Conservation (phyloP, 92 coral and sea anemone genomes). For the Paragorgia papillata region DNA sequence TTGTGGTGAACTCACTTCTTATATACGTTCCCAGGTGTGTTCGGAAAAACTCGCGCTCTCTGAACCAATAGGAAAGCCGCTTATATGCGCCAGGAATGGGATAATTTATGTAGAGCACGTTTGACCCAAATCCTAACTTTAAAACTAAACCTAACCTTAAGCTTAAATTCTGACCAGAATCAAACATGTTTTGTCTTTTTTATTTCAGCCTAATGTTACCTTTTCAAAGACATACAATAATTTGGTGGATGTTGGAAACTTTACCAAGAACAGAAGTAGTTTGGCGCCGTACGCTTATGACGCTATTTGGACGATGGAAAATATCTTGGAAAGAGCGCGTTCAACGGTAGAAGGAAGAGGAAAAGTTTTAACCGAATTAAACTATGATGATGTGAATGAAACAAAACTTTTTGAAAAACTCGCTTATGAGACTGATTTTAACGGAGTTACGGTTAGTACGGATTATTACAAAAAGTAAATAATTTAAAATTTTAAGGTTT, state of each 20-base stretch:
- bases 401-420: conserved; percentile 65
- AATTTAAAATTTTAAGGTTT: no score
- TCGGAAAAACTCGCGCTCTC: no score
- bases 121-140: no score
- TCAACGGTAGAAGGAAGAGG: conserved; percentile 32
- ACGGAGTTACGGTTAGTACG: conserved; percentile 59
- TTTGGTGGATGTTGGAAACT: conserved; percentile 50
- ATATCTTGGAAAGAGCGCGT: conserved; percentile 76
- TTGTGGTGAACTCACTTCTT: no score
- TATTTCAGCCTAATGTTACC: conserved; percentile 54
- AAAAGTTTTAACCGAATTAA: conserved; percentile 66
- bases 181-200: no score
- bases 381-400: conserved; percentile 68
- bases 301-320: conserved; percentile 94
- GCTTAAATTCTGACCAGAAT: no score
- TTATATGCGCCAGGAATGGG: no score
- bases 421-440: conserved; percentile 48
- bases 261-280: conserved; percentile 68
- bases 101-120: no score
- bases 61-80: no score
- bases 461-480: not conserved
- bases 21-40: no score
- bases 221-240: conserved; percentile 60
- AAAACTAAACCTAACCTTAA: no score
- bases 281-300: conserved; percentile 71